Evolutionary conservation across 2,113 vertebrate species (phyloP).

Genomic region (Coreoperca whiteheadi): DNA sequence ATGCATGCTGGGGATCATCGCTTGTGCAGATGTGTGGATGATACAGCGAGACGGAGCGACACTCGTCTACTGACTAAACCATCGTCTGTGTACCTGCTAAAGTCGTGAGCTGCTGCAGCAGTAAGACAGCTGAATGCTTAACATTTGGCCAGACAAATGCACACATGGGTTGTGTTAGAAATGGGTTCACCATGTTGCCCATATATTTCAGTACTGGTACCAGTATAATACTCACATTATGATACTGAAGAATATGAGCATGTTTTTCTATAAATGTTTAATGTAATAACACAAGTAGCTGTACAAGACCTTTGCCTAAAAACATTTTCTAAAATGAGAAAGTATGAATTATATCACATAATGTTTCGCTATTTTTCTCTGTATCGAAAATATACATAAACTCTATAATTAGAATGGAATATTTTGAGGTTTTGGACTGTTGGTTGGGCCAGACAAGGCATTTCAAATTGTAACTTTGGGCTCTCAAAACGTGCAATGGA

Average conservation of each 20-base stretch:
- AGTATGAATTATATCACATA: neutral
- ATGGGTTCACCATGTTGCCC: neutral
- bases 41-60: conserved; percentile 21
- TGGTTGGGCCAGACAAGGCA: too few relatives aligned
- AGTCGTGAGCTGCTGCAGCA: conserved; percentile 1
- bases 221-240: neutral
- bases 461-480: too few relatives aligned
- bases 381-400: too few relatives aligned
- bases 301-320: neutral
- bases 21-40: conserved; percentile 27
- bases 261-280: neutral
- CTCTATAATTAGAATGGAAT: too few relatives aligned
- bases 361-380: too few relatives aligned
- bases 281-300: neutral
- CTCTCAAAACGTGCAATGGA: too few relatives aligned
- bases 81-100: neutral
- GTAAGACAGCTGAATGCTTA: neutral
- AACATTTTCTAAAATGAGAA: neutral
- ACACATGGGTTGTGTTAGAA: too few relatives aligned
- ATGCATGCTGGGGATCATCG: conserved; percentile 17
- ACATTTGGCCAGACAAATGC: neutral
- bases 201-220: neutral
- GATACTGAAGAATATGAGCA: neutral
- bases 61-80: conserved; percentile 12
- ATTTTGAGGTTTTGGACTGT: too few relatives aligned